Evolutionary conservation across 2,113 vertebrate genomes (phyloP).

Genomic region (Prionailurus viverrinus): DNA sequence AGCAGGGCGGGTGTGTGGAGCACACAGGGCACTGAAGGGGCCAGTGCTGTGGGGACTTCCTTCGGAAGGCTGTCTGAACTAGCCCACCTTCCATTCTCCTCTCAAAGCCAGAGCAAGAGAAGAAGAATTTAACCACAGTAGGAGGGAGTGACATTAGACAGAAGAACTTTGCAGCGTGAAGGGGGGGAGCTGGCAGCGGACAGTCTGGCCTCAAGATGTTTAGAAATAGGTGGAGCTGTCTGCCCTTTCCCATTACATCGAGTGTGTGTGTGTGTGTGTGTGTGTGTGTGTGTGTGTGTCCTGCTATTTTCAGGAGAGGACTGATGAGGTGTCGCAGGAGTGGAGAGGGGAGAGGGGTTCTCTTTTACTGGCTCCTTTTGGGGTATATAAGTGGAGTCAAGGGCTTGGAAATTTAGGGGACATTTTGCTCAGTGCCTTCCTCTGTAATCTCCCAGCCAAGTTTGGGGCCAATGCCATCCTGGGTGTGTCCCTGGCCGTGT

Average conservation of each 20-base stretch:
- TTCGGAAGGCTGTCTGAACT: neutral
- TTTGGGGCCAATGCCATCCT: conserved; percentile 96
- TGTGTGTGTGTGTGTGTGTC: neutral
- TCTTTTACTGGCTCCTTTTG: neutral
- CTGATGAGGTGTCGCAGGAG: neutral
- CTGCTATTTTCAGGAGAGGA: neutral
- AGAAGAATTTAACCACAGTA: neutral
- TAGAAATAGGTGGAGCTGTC: neutral
- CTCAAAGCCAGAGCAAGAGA: neutral
- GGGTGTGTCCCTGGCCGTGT: conserved; percentile 94
- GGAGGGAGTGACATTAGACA: neutral
- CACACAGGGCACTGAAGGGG: neutral
- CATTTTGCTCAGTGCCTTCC: conserved; percentile 57
- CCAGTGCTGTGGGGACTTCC: neutral
- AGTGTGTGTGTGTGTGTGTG: neutral
- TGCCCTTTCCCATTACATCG: neutral
- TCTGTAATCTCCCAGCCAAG: conserved; percentile 89
- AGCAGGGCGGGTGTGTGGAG: neutral
- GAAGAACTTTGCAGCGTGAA: neutral
- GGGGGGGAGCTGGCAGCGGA: neutral
- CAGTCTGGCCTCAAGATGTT: neutral
- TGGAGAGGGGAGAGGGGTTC: neutral
- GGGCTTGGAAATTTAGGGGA: neutral
- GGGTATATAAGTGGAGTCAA: neutral
- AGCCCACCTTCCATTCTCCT: neutral